phyloP scores from a whole-genome alignment of 2,888 invertebrate species.

The Xestia rhomboidea region DNA sequence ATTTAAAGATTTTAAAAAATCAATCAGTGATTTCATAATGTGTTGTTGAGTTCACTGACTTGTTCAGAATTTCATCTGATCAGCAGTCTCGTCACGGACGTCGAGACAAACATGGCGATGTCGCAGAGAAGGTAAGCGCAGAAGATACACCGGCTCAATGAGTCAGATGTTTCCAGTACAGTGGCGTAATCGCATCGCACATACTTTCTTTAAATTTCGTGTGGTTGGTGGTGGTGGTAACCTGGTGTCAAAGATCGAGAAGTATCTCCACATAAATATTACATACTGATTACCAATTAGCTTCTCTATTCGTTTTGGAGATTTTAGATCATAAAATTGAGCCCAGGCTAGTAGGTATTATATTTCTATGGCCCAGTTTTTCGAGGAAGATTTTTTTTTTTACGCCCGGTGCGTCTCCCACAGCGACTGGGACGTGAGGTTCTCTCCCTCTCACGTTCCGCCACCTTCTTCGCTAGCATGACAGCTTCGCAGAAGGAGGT shows the following conservation, averaged over 20 bases:
- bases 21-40: conserved; percentile 44
- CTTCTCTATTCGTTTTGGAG: neutral
- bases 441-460: too few relatives aligned
- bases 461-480: too few relatives aligned
- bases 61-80: conserved; percentile 66
- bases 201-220: too few relatives aligned
- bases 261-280: too few relatives aligned
- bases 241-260: too few relatives aligned
- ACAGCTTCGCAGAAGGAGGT: too few relatives aligned
- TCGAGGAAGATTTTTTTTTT: neutral
- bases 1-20: conserved; percentile 20
- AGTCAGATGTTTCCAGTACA: neutral
- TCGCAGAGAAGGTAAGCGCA: conserved; percentile 2
- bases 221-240: too few relatives aligned
- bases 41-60: conserved; percentile 67
- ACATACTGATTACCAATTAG: neutral
- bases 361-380: neutral
- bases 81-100: conserved; percentile 67
- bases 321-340: neutral
- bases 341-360: neutral
- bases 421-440: too few relatives aligned
- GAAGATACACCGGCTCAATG: conserved; percentile 12
- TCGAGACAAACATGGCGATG: conserved; percentile 62
- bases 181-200: neutral
- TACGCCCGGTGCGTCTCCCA: too few relatives aligned